Percentiles rank a stretch among this genome's conserved stretches.
Conservation (phyloP, 1,140 invertebrate species). For the Diachasma alloeum region DNA sequence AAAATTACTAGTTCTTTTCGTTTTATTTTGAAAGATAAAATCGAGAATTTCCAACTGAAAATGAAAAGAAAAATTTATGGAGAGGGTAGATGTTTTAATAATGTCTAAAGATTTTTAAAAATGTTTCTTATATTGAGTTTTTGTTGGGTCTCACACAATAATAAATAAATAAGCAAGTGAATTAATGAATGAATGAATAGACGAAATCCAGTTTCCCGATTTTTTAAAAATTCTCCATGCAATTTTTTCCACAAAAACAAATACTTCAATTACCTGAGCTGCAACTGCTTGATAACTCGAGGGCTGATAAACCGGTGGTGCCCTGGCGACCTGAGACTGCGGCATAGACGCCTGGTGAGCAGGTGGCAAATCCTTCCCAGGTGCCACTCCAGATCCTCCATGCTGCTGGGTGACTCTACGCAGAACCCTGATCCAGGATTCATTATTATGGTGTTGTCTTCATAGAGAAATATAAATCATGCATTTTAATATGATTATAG, state of each 20-base stretch:
- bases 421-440: constrained; percentile 40
- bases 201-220: too few relatives aligned
- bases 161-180: too few relatives aligned
- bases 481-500: background rate
- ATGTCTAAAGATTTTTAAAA: too few relatives aligned
- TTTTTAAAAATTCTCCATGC: background rate
- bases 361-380: constrained; percentile 57
- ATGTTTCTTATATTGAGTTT: too few relatives aligned
- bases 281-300: constrained; percentile 50
- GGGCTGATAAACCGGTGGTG: constrained; percentile 48
- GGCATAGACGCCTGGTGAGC: constrained; percentile 62
- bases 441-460: constrained; percentile 43
- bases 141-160: too few relatives aligned
- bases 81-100: too few relatives aligned
- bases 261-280: constrained; percentile 43
- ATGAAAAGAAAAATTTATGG: too few relatives aligned
- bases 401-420: constrained; percentile 39
- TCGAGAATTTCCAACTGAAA: background rate
- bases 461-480: constrained; percentile 36
- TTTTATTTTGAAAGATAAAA: background rate
- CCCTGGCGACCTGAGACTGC: constrained; percentile 50
- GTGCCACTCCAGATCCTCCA: constrained; percentile 35
- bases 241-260: too few relatives aligned
- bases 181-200: too few relatives aligned
- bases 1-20: too few relatives aligned